Base-by-base conservation (phyloP, 2,888 invertebrate species). In the Caenorhabditis imperialis region DNA sequence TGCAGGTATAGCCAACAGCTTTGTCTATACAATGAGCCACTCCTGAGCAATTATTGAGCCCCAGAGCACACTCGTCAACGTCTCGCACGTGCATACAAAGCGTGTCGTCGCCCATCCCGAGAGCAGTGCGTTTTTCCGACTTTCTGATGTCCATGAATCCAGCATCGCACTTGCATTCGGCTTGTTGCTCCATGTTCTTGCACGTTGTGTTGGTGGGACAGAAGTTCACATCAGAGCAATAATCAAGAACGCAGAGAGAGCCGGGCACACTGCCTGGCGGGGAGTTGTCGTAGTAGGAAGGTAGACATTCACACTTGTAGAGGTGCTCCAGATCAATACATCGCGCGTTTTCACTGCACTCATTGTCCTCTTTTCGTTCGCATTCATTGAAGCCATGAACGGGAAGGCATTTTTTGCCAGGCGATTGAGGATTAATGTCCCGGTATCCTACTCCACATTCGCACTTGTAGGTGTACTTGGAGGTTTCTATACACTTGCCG, bases 181-280 rank as follows among this genome's bases (percentile, higher is more conserved):
- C 95, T 88, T 93, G 93, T 84, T 94, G 94, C 90, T 93, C 93
- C 88, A 94, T 92, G 90, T 95, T 95, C 91, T 93, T 92, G 91
- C 95, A 96, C 80, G 93, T 93, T 73, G 95, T 94, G 89, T 95
- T 95, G 88, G 92, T 91, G 89, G 95, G 94, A 90, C 95, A 95
- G 88, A 92, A 92, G 90, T 94, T 93, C 65, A 88, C 86, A 65
- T 88, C 88, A 48, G 77, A 77, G 58, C 88, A 88, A 76, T 84
- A 88, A 71, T 88, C 85, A 53, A 87, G 60, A 10, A 82, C 82
- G 72, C 88, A 88, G 16, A 72, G 63, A 5, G 81, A 77, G 18
- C 74, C 72, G 23, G 86, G 86, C 7, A 84, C 77, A 14, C 78
- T 38, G n/a, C 83, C 88, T 27, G 81, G 58, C 14, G 84, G 83